Evolutionary conservation across 2,888 invertebrate species (phyloP).

Genomic region (Sarcophaga subvicina): DNA sequence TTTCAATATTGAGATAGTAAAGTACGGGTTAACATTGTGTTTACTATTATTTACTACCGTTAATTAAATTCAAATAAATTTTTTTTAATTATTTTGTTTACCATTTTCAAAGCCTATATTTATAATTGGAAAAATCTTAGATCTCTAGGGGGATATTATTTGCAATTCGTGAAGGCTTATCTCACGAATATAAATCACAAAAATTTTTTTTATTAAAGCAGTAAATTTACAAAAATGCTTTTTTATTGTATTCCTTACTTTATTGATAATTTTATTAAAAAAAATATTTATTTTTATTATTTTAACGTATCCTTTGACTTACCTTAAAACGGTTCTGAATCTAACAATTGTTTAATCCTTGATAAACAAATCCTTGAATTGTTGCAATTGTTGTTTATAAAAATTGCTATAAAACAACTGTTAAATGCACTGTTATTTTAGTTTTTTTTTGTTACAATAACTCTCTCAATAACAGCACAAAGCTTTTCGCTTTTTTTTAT

Average conservation of each 20-base stretch:
- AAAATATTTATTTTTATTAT: too few species aligned
- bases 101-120: neutral
- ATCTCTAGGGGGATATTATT: neutral
- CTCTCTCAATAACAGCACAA: neutral
- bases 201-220: neutral
- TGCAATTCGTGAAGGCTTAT: neutral
- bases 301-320: neutral
- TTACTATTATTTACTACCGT: too few species aligned
- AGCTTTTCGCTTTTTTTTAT: conserved; percentile 24
- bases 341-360: conserved; percentile 21
- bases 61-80: neutral
- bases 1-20: too few species aligned
- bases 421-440: conserved; percentile 22
- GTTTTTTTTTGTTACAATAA: too few species aligned
- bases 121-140: neutral
- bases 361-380: neutral
- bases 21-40: too few species aligned
- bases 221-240: too few species aligned
- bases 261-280: too few species aligned
- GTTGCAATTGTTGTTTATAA: neutral
- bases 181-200: neutral
- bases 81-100: neutral
- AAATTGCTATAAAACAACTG: conserved; percentile 10
- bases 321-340: conserved; percentile 27
- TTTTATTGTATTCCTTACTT: neutral